Base-by-base conservation (phyloP, 92 coral and sea anemone genomes). In the Diadumene lineata region DNA sequence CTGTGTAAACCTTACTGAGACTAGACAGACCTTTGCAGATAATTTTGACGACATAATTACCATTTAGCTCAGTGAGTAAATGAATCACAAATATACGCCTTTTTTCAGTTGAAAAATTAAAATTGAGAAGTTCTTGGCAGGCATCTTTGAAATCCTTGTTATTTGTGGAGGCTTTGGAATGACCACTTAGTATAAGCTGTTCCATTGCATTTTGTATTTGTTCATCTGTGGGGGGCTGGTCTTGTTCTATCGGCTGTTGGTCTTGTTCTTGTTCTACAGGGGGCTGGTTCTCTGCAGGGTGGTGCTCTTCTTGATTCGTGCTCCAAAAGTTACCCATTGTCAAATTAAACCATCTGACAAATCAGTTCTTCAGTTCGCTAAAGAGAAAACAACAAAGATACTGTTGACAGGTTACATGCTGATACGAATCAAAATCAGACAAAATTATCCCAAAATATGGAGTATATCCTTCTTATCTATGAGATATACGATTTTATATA, bases 1-100 rank as follows among this genome's bases (percentile, higher is more conserved):
- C 60, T 27, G 24, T 34, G 68, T 74, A 74, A 31, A 27, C 79
- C 29, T 27, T 74, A 19, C 43, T 31, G 15, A 74, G 34, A 15
- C 34, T 24, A 27, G 23, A 27, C 31, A 74, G 29, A 19, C 79
- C 79, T 63, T 61, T 23, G 25, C 79, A 56, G 60, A 74, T 61
- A 15, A 58, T 74, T 19, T 74, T 74, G 27, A 32, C 61, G 16
- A 74, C 79, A 62, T 26, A 48, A 7, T 61, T 60, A 7, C 79
- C 70, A 60, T 38, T 28, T 2, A 74, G 61, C 46, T 15, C 15
- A 3, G 53, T 1, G 0, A 74, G 70, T 0, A 18, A 25, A 18
- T 74, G 10, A 34, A 74, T 74, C 1, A 74, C 79, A 11, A 1
- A 32, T 11, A 74, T 32, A 58, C 32, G 33, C 24, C 79, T 70